Evolutionary conservation across 2,888 invertebrate species (phyloP).

Genomic region (Luffia ferchaultella): DNA sequence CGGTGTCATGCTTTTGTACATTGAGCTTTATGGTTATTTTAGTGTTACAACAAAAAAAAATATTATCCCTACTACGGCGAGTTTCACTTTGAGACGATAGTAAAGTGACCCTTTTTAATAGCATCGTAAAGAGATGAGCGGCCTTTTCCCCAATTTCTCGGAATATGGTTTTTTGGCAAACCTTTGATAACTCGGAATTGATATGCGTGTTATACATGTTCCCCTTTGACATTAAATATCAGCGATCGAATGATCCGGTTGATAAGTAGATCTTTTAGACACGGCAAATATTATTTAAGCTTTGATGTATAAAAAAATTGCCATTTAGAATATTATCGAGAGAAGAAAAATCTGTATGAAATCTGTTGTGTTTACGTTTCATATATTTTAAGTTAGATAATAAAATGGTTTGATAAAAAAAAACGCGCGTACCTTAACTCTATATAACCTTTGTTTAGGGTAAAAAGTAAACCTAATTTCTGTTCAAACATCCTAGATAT

Average conservation of each 20-base stretch:
- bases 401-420: too few species aligned
- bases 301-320: too few species aligned
- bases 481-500: too few species aligned
- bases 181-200: neutral
- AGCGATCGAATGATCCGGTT: neutral
- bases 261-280: neutral
- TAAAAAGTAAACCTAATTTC: too few species aligned
- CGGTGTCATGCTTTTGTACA: neutral
- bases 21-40: constrained; percentile 41
- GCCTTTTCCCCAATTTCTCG: constrained; percentile 25
- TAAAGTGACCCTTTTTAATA: constrained; percentile 42
- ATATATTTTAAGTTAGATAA: too few species aligned
- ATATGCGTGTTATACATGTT: neutral
- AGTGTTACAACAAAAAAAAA: constrained; percentile 39
- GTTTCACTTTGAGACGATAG: constrained; percentile 29
- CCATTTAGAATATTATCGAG: too few species aligned
- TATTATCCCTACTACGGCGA: constrained; percentile 31
- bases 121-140: constrained; percentile 41
- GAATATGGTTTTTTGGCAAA: constrained; percentile 3
- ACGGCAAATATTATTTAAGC: too few species aligned
- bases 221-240: neutral
- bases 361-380: too few species aligned
- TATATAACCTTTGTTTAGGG: too few species aligned
- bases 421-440: too few species aligned
- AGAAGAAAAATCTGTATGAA: too few species aligned